These are phyloP conservation scores for Chloroclystis v-ata DNA, from an alignment of 2,888 invertebrate genomes.

Conservation along the genomic window DNA sequence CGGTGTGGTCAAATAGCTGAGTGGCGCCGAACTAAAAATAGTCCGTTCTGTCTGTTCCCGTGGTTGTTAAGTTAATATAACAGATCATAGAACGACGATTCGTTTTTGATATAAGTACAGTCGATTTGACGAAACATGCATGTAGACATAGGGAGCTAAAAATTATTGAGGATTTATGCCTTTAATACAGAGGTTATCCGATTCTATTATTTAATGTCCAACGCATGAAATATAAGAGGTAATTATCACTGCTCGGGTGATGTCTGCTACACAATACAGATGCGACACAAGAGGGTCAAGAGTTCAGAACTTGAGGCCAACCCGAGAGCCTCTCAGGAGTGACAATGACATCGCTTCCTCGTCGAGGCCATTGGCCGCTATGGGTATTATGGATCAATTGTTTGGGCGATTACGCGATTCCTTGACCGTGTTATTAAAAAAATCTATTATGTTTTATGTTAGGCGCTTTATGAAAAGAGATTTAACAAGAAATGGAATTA, in stretches of 20 bases:
- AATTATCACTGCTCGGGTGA: neutral
- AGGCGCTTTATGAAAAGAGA: too few species aligned
- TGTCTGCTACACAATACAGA: neutral
- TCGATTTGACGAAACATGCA: too few species aligned
- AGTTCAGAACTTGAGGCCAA: slow-evolving; percentile 1
- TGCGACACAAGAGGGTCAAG: neutral
- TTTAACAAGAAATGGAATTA: too few species aligned
- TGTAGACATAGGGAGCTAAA: too few species aligned
- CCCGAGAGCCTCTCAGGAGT: slow-evolving; percentile 3
- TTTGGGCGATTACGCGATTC: neutral
- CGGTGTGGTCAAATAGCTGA: too few species aligned
- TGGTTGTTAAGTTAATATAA: too few species aligned
- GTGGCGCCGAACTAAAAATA: too few species aligned
- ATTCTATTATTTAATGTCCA: neutral
- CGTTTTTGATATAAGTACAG: too few species aligned
- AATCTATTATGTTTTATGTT: neutral
- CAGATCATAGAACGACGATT: too few species aligned
- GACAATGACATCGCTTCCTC: slow-evolving; percentile 9
- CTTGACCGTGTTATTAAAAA: neutral
- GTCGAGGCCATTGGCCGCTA: neutral
- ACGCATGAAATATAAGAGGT: neutral
- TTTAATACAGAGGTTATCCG: too few species aligned
- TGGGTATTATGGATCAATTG: slow-evolving; percentile 4
- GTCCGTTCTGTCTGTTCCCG: too few species aligned
- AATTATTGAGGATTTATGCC: too few species aligned